Evolutionary conservation across 2,797 vertebrate genomes (phyloP).

Genomic region (Enteromius paludinosus): DNA sequence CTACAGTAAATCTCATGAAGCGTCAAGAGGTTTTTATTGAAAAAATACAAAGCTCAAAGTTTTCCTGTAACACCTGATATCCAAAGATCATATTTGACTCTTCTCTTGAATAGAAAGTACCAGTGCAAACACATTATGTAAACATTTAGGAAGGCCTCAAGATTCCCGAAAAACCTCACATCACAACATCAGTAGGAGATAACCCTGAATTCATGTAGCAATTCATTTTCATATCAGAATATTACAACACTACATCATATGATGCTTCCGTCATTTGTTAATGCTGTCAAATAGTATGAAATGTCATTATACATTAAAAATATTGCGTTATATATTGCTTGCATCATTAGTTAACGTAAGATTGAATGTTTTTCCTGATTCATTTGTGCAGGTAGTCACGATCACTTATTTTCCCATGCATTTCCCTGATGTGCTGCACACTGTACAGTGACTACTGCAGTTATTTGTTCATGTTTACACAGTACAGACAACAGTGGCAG

Average conservation of each 20-base stretch:
- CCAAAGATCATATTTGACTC: background rate
- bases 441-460: background rate
- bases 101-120: conserved; percentile 17
- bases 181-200: background rate
- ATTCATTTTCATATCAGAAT: too few species aligned
- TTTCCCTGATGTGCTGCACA: background rate
- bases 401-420: too few species aligned
- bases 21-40: conserved; percentile 27
- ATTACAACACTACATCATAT: too few species aligned
- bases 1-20: conserved; percentile 18
- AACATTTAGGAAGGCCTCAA: conserved; percentile 20
- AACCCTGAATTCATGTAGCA: conserved; percentile 2
- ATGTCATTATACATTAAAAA: background rate
- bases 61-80: conserved; percentile 5
- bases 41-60: conserved; percentile 37
- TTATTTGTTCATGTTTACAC: background rate
- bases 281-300: background rate
- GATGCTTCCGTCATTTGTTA: too few species aligned
- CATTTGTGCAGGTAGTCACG: background rate
- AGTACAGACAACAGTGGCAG: background rate
- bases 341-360: background rate
- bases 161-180: background rate
- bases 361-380: background rate
- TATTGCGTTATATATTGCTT: background rate
- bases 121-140: conserved; percentile 44